phyloP scores from a whole-genome alignment of 1,140 invertebrate species.

The Condylostylus longicornis region DNA sequence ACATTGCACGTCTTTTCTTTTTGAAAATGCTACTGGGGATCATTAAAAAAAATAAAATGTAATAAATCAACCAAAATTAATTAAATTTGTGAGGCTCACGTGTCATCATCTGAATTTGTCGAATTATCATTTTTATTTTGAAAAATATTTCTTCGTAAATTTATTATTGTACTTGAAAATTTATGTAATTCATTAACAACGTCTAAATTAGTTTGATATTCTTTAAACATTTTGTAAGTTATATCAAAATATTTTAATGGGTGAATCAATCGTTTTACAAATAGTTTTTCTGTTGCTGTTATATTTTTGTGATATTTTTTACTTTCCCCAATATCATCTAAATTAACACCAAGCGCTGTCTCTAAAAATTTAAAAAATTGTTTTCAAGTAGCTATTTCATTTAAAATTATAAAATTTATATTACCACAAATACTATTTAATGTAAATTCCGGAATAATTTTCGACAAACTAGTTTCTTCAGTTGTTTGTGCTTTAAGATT shows the following conservation, averaged over 20 bases:
- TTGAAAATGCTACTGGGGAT: slow-evolving; percentile 11
- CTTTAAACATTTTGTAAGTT: slow-evolving; percentile 16
- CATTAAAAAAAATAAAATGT: slow-evolving; percentile 1
- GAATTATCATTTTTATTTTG: slow-evolving; percentile 8
- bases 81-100: slow-evolving; percentile 1
- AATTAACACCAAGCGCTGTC: slow-evolving; percentile 59
- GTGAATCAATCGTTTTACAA: slow-evolving; percentile 17
- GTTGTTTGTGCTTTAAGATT: slow-evolving; percentile 9
- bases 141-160: no score
- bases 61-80: not conserved
- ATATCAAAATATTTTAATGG: slow-evolving; percentile 13
- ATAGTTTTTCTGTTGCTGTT: slow-evolving; percentile 14
- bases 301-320: slow-evolving; percentile 19
- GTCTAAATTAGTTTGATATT: slow-evolving; percentile 11
- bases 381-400: not conserved
- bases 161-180: slow-evolving; percentile 23
- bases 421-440: slow-evolving; percentile 63
- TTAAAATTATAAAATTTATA: slow-evolving; percentile 2
- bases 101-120: not conserved
- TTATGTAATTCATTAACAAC: slow-evolving; percentile 18
- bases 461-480: slow-evolving; percentile 23
- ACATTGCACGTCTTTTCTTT: slow-evolving; percentile 52
- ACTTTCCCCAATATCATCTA: slow-evolving; percentile 17
- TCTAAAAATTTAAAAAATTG: slow-evolving; percentile 34
- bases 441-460: slow-evolving; percentile 53